A percentile compares a stretch with the other conserved stretches of the same genome.
phyloP scores from a whole-genome alignment of 1,140 invertebrate species.

The Apis cerana region DNA sequence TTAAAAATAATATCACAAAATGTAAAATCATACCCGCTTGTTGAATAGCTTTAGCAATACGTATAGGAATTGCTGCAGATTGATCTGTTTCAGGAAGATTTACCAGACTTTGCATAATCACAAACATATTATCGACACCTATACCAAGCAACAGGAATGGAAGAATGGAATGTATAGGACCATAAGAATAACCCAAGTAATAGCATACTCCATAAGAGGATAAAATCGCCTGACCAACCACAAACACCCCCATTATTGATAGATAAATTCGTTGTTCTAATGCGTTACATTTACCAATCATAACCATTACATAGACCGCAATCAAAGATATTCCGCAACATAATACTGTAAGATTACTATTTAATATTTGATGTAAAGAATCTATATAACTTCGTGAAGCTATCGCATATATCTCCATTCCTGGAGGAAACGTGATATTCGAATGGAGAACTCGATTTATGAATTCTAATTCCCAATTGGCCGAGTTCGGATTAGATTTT shows the following conservation, averaged over 20 bases:
- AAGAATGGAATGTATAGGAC: slow-evolving; percentile 83
- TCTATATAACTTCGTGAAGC: slow-evolving; percentile 77
- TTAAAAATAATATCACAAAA: background rate
- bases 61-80: slow-evolving; percentile 68
- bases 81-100: slow-evolving; percentile 72
- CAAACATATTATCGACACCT: slow-evolving; percentile 82
- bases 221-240: slow-evolving; percentile 81
- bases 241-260: slow-evolving; percentile 81
- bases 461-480: slow-evolving; percentile 78
- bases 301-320: slow-evolving; percentile 82
- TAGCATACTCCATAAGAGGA: slow-evolving; percentile 83
- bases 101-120: slow-evolving; percentile 81
- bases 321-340: slow-evolving; percentile 82
- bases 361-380: slow-evolving; percentile 75
- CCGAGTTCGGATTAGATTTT: slow-evolving; percentile 67
- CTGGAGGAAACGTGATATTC: slow-evolving; percentile 71
- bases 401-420: slow-evolving; percentile 75
- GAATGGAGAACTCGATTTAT: slow-evolving; percentile 70
- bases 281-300: slow-evolving; percentile 82
- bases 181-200: slow-evolving; percentile 81
- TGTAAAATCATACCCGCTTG: slow-evolving; percentile 79
- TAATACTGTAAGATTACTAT: slow-evolving; percentile 81
- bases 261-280: slow-evolving; percentile 82
- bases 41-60: slow-evolving; percentile 79
- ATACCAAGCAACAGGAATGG: slow-evolving; percentile 83